A percentile compares a stretch with the other conserved stretches of the same genome.
Evolutionary conservation across 2,113 vertebrate species (phyloP).

Genomic region (Pithys albifrons): DNA sequence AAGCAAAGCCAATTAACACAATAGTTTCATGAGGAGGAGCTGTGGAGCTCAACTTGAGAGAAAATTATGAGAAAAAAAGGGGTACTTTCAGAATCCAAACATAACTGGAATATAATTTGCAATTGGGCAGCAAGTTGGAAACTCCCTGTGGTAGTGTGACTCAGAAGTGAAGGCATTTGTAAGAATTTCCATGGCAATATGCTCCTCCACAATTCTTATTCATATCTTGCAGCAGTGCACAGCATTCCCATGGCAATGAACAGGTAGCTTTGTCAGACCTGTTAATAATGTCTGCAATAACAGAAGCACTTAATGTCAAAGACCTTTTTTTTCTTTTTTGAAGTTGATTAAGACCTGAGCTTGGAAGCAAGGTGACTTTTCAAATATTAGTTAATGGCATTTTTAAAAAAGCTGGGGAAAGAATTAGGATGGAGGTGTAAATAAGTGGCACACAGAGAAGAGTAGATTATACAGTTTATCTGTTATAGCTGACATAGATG

Average conservation of each 20-base stretch:
- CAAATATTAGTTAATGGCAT: neutral
- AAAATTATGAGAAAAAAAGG: neutral
- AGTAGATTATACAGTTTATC: neutral
- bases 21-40: neutral
- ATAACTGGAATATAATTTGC: slow-evolving; percentile 16
- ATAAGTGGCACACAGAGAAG: neutral
- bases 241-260: neutral
- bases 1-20: neutral
- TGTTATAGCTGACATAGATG: neutral
- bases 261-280: neutral
- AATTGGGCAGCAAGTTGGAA: slow-evolving; percentile 15
- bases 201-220: neutral
- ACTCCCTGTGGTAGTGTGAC: slow-evolving; percentile 37
- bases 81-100: slow-evolving; percentile 2
- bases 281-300: neutral
- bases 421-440: neutral
- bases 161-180: slow-evolving; percentile 38
- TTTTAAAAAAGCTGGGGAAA: neutral
- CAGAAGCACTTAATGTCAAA: neutral
- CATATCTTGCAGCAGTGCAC: neutral
- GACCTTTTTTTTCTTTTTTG: rapidly evolving
- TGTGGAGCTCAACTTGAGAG: neutral
- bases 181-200: slow-evolving; percentile 51
- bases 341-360: neutral
- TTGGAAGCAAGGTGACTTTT: neutral